Percentiles rank a stretch among this genome's conserved stretches.
Evolutionary conservation across 2,113 vertebrate genomes (phyloP).

Genomic region (Clarias batrachus): DNA sequence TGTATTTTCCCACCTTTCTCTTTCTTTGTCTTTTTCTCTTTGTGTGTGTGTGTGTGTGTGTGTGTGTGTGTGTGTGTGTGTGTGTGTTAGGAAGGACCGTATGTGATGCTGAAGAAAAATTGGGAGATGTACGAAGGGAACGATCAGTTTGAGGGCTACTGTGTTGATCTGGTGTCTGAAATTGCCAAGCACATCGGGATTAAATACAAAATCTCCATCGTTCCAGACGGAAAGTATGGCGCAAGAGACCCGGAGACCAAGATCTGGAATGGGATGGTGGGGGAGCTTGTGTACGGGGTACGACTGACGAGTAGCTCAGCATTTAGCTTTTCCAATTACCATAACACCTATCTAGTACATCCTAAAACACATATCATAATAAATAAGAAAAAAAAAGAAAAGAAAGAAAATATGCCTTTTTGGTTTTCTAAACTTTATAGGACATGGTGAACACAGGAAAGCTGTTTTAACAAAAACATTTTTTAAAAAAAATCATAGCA

Average conservation of each 20-base stretch:
- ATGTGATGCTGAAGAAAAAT: slow-evolving; percentile 99
- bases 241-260: slow-evolving; percentile 97
- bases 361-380: background rate
- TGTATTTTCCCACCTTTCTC: slow-evolving; percentile 45
- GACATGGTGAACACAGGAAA: background rate
- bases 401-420: background rate
- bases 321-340: background rate
- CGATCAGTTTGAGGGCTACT: slow-evolving; percentile 97
- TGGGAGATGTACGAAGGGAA: slow-evolving; percentile 97
- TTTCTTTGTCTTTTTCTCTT: slow-evolving; percentile 31
- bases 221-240: slow-evolving; percentile 97
- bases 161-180: slow-evolving; percentile 97
- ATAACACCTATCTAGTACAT: background rate
- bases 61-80: slow-evolving; percentile 64
- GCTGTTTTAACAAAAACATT: background rate
- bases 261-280: slow-evolving; percentile 99
- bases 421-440: background rate
- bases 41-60: slow-evolving; percentile 69
- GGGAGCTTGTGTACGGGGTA: slow-evolving; percentile 99
- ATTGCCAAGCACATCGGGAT: slow-evolving; percentile 99
- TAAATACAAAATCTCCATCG: slow-evolving; percentile 98
- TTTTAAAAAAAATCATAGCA: background rate
- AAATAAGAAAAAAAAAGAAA: background rate
- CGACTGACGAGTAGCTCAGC: slow-evolving; percentile 52
- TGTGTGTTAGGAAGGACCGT: slow-evolving; percentile 92